Evolutionary conservation across 2,888 invertebrate species (phyloP), one percentile per base, ranked within the genome.

Genomic region (Agrotis puta): DNA sequence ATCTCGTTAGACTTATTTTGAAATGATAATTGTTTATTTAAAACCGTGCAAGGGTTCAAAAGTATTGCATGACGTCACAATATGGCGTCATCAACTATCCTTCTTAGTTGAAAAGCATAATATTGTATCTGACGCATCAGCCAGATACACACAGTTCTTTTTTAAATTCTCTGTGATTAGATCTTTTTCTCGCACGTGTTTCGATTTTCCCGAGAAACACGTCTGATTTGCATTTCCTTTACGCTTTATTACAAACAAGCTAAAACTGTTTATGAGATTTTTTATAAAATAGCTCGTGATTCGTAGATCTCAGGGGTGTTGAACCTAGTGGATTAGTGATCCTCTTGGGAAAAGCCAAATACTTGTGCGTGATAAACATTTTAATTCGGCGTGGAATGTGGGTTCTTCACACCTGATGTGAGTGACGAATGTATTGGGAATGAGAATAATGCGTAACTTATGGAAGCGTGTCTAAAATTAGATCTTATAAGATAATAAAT

Each of bases 281-380:
- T 82, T 82, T 74, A 79, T 73, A 67, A 63, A 59, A 53, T 65
- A 61, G 61, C 58, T 63, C 43, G 59, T 22, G 24, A 70, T 59
- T 43, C 63, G 20, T 20, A 70, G 62, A 51, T 58, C 27, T 54
- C 61, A 67, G 69, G 81, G 81, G 82, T 84, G 85, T 69, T 92
- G 92, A 90, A 88, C 91, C 81, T 82, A 74, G 70, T 56, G 56
- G 56, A 56, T 56, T 68, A 74, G 71, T 80, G 79, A 70, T 69
- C 56, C 24, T 85, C 77, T 85, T 82, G 89, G 91, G 89, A 87
- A 91, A 90, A 89, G 87, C 90, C 88, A 70, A 84, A 84, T 81
- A 83, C 80, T 79, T 70, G 81, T 71, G 87, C 92, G 92, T 92
- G 92, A 91, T 86, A 68, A 78, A 83, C 88, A 89, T 92, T 84